phyloP scores from a whole-genome alignment of 2,797 vertebrate species.

The Pangasius djambal region DNA sequence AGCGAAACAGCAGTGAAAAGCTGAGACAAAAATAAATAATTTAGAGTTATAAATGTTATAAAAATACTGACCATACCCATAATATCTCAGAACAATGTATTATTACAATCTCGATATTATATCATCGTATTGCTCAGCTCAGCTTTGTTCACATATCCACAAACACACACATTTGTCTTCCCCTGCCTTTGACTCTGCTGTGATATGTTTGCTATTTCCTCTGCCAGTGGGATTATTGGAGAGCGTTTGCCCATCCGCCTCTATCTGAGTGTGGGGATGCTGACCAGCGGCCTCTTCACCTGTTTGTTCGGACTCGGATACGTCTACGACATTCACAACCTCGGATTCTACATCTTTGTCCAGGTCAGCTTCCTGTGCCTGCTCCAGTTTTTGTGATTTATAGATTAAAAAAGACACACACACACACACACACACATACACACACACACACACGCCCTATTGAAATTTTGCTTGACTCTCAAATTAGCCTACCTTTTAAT shows the following conservation, averaged over 20 bases:
- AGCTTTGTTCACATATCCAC: background rate
- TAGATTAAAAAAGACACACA: background rate
- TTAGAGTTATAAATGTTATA: background rate
- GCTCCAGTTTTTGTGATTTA: background rate
- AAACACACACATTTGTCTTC: background rate
- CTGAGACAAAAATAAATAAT: background rate
- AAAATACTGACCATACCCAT: background rate
- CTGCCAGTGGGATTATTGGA: slow-evolving; percentile 88
- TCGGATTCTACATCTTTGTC: slow-evolving; percentile 84
- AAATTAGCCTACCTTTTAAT: background rate
- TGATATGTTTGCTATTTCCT: slow-evolving; percentile 32
- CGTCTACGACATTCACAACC: slow-evolving; percentile 85
- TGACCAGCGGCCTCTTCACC: slow-evolving; percentile 89
- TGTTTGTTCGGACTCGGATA: slow-evolving; percentile 88
- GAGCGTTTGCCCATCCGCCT: slow-evolving; percentile 93
- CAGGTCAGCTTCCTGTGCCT: slow-evolving; percentile 38
- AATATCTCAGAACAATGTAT: background rate
- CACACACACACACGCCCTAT: background rate
- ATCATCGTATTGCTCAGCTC: background rate
- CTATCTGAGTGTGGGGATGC: slow-evolving; percentile 90
- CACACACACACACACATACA: background rate
- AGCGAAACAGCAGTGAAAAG: background rate
- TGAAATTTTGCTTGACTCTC: background rate
- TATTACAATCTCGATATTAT: background rate
- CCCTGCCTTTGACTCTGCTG: background rate